Base-by-base conservation (phyloP, 2,797 vertebrate species). In the Sus cebifrons region DNA sequence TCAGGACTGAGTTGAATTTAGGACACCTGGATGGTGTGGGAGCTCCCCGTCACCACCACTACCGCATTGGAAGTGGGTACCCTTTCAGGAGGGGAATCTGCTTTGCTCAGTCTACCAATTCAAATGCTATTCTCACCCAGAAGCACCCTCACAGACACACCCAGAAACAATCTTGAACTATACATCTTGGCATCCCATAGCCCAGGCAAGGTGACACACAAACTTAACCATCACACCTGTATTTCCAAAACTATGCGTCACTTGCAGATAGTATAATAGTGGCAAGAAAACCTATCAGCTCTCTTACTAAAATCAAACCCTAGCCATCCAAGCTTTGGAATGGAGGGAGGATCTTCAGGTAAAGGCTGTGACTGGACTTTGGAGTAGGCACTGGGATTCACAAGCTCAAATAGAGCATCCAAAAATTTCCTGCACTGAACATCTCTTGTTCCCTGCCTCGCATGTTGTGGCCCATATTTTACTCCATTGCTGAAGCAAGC, bases 241-340 rank as follows among this genome's bases (percentile, higher is more conserved):
- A 81, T 90, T 93, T 89, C n/a, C 60, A 81, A 88, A 95, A 91
- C 54, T 32, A 14, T 74, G 74, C 73, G 23, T 81, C 73, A 29
- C 2, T 93, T 73, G 54, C 32, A 52, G 29, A 52, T 73, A 85
- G 49, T 62, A 44, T 49, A 8, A 44, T 32, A 85, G 67, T 54
- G 58, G 10, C 65, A 23, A 86, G 49, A 68, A 68, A 77, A 85
- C 25, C 18, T 56, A 17, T 71, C n/a, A 44, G 29, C 0, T 85
- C 1, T 85, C 36, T 88, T 71, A 91, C 68, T 29, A 83, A 62
- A 90, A 62, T 67, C 44, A 81, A 70, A 84, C 52, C 75, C 49
- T 7, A 52, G 20, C 23, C 44, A 21, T 27, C 58, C n/a, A 25
- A 14, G 17, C 3, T 21, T 85, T 64, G 52, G 60, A 54, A 74